Evolutionary conservation across 1,140 invertebrate genomes (phyloP).

Genomic region (Planococcus citri): DNA sequence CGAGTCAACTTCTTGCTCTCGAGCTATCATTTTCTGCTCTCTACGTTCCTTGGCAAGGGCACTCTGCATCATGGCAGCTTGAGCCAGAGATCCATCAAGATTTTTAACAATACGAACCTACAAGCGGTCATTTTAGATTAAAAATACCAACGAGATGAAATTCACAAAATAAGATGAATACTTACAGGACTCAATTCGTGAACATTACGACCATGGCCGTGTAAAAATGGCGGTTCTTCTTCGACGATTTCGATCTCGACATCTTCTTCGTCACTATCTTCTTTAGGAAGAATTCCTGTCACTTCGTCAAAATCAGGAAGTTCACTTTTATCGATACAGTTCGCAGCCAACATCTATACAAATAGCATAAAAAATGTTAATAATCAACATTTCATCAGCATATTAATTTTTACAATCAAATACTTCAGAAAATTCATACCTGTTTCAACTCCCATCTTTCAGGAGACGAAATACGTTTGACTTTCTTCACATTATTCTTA

Average conservation of each 20-base stretch:
- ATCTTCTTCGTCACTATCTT: constrained; percentile 89
- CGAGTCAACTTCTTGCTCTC: constrained; percentile 82
- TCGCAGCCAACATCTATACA: constrained; percentile 37
- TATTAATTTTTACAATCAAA: too few species aligned
- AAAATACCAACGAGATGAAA: not conserved
- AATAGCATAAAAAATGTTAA: constrained; percentile 11
- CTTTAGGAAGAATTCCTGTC: constrained; percentile 72
- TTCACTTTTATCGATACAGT: constrained; percentile 63
- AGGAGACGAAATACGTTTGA: constrained; percentile 88
- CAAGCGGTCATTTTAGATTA: not conserved
- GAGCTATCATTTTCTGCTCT: constrained; percentile 81
- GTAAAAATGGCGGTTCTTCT: constrained; percentile 93
- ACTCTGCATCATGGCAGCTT: constrained; percentile 98
- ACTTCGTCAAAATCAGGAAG: constrained; percentile 85
- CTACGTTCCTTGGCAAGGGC: constrained; percentile 92
- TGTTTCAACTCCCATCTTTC: constrained; percentile 83
- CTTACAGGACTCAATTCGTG: constrained; percentile 83
- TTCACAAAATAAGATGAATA: not conserved
- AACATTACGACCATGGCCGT: constrained; percentile 73
- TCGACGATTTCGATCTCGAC: constrained; percentile 98
- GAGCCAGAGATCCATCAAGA: constrained; percentile 93
- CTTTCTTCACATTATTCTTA: constrained; percentile 60
- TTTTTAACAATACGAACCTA: constrained; percentile 88
- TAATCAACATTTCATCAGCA: not conserved
- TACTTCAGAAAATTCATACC: constrained; percentile 25